These are phyloP conservation scores for Oreotrochilus melanogaster DNA, from an alignment of 2,113 vertebrate genomes.

Conservation along the genomic window DNA sequence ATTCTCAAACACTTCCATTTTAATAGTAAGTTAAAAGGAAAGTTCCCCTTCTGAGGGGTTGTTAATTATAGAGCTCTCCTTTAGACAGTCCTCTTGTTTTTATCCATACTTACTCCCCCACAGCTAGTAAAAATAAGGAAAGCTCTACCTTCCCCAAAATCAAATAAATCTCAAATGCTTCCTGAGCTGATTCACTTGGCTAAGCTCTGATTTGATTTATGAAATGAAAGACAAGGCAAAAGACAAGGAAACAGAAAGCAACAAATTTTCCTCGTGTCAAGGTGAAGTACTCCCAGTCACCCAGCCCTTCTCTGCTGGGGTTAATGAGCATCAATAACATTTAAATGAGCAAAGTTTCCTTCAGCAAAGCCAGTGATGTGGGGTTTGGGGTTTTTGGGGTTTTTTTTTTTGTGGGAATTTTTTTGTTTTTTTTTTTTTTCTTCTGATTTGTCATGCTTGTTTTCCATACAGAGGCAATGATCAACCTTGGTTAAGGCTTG, in stretches of 20 bases:
- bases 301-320: slow-evolving; percentile 6
- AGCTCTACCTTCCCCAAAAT: slow-evolving; percentile 54
- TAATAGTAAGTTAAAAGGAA: slow-evolving; percentile 62
- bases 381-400: no score
- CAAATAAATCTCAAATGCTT: slow-evolving; percentile 52
- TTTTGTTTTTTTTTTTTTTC: not conserved
- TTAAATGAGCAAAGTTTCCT: slow-evolving; percentile 50
- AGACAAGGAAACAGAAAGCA: slow-evolving; percentile 30
- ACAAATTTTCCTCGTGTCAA: slow-evolving; percentile 14
- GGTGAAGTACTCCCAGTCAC: slow-evolving; percentile 39
- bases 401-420: no score
- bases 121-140: slow-evolving; percentile 40
- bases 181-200: slow-evolving; percentile 61
- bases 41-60: slow-evolving; percentile 51
- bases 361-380: not conserved
- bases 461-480: slow-evolving; percentile 56
- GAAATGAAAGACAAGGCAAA: slow-evolving; percentile 21
- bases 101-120: slow-evolving; percentile 42
- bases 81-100: slow-evolving; percentile 52
- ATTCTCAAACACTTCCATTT: slow-evolving; percentile 29
- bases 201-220: slow-evolving; percentile 36
- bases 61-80: slow-evolving; percentile 70
- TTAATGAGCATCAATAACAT: slow-evolving; percentile 12
- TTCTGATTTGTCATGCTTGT: slow-evolving; percentile 64
- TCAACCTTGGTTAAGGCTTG: slow-evolving; percentile 8